Conservation (phyloP, 2,888 invertebrate genomes). For the Drosophila anomalata region DNA sequence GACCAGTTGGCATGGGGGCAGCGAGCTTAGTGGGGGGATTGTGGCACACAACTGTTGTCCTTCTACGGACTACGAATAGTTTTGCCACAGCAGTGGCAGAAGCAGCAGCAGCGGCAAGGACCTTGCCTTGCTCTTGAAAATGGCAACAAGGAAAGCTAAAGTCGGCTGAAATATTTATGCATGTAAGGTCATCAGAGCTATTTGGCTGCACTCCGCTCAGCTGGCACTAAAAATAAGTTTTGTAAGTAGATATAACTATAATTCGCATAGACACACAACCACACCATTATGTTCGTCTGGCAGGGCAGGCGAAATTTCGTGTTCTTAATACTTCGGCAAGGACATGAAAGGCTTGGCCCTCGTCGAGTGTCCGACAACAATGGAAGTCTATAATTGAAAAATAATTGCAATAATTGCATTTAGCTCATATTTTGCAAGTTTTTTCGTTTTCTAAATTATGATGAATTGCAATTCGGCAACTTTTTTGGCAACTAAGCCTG, state of each 20-base stretch:
- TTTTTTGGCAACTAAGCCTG: neutral
- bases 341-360: slow-evolving; percentile 34
- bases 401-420: slow-evolving; percentile 69
- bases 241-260: slow-evolving; percentile 32
- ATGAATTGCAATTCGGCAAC: slow-evolving; percentile 7
- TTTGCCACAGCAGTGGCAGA: slow-evolving; percentile 14
- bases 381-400: slow-evolving; percentile 66
- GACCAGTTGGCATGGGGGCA: slow-evolving; percentile 40
- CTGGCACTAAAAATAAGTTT: slow-evolving; percentile 62
- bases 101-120: slow-evolving; percentile 50
- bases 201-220: slow-evolving; percentile 59
- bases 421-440: slow-evolving; percentile 8
- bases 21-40: slow-evolving; percentile 1
- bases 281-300: slow-evolving; percentile 9
- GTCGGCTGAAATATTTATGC: slow-evolving; percentile 70
- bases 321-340: slow-evolving; percentile 61
- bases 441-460: neutral
- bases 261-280: slow-evolving; percentile 18
- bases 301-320: slow-evolving; percentile 43
- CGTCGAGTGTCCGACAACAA: slow-evolving; percentile 22
- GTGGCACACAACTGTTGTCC: slow-evolving; percentile 51
- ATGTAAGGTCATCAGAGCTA: slow-evolving; percentile 71
- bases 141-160: slow-evolving; percentile 60
- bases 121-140: slow-evolving; percentile 75
- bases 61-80: slow-evolving; percentile 55